phyloP scores from a whole-genome alignment of 1,140 invertebrate genomes.

The Doryteuthis pealeii region DNA sequence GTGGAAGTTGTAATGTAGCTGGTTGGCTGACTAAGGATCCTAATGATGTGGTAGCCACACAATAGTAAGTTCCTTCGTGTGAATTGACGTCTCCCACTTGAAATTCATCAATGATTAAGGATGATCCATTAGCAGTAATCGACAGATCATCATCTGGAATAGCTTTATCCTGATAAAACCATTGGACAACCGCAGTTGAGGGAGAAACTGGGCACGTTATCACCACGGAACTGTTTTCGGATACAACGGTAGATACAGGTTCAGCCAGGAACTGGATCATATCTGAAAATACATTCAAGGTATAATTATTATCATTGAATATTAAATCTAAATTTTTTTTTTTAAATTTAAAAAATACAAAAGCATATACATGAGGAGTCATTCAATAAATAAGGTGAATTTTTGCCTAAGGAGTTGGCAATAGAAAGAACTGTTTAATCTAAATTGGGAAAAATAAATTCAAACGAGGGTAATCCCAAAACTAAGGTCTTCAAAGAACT shows the following conservation, averaged over 20 bases:
- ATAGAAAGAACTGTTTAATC: no score
- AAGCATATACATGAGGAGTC: no score
- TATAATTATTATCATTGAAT: no score
- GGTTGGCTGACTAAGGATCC: conserved; percentile 7
- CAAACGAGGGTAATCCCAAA: no score
- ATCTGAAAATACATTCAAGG: not conserved
- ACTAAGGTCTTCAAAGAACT: no score
- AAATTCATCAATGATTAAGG: not conserved
- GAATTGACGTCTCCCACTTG: not conserved
- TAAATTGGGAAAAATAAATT: no score
- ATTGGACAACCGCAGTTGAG: not conserved
- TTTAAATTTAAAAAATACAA: no score
- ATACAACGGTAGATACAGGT: not conserved
- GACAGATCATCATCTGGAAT: not conserved
- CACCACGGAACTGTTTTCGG: not conserved
- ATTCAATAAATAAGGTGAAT: no score
- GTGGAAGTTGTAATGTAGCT: not conserved
- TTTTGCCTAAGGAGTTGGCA: no score
- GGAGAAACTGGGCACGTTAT: not conserved
- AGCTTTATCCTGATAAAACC: not conserved
- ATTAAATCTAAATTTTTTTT: no score
- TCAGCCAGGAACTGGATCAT: not conserved
- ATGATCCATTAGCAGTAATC: not conserved
- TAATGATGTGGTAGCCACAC: not conserved
- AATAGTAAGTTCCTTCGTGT: conserved; percentile 8